Base-by-base conservation (phyloP, 2,888 invertebrate species). In the Leptarthrus brevirostris region DNA sequence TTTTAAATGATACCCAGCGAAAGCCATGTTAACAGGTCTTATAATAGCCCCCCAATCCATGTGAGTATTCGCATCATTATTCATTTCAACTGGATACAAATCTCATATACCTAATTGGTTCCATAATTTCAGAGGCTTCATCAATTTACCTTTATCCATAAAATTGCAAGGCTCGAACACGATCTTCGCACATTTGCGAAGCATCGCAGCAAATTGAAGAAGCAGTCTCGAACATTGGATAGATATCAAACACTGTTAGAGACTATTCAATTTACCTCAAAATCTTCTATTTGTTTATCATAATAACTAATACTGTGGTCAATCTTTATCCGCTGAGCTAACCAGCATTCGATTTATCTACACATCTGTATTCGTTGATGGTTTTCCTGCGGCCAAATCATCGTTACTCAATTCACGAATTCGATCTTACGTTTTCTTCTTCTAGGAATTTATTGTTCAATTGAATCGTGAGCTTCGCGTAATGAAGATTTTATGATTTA, bases 401-500 rank as follows among this genome's bases (percentile, higher is more conserved):
- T 47, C 44, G 36, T 47, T 44, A 20, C 64, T 47, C 64, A 66
- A 66, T 66, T 66, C 64, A 66, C 64, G 64, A 66, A 66, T 66
- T 66, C 64, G 44, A 47, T 66, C 26, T 66, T 66, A 66, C 64
- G 44, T 66, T 66, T 66, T 24, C 64, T 66, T 47, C 64, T 47
- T 66, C 44, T 22, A 18, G 64, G 47, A 47, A 66, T 66, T 66
- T 66, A 66, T 47, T 44, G 64, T 66, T 66, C 47, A 47, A 44
- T 47, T 47, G 64, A 44, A 47, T 66, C 64, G 64, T 66, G 64
- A 66, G 64, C 64, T 16, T 30, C 16, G 16, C 44, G 24, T 66
- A 66, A 66, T 66, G 64, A 66, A 66, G 64, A 47, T 66, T 16
- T 66, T 24, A 47, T 66, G 64, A 66, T 66, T 66, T 66, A 66